Evolutionary conservation across 2,113 vertebrate species (phyloP).

Genomic region (Rhagologus leucostigma): DNA sequence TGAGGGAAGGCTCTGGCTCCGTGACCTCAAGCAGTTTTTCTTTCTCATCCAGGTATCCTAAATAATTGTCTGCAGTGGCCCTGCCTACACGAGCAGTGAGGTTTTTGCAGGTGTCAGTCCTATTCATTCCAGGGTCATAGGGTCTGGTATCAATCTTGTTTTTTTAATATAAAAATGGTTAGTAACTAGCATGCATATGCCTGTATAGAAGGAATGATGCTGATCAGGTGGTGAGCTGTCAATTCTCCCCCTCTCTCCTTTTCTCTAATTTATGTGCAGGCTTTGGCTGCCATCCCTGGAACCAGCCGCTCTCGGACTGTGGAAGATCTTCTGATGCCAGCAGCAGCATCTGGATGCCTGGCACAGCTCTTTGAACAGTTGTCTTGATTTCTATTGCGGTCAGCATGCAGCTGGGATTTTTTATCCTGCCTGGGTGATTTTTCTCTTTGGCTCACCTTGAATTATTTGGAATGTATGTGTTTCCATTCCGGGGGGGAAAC

Average conservation of each 20-base stretch:
- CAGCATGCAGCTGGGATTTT: constrained; percentile 15
- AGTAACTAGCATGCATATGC: background rate
- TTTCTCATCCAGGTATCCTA: background rate
- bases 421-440: constrained; percentile 1
- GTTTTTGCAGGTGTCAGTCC: background rate
- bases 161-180: background rate
- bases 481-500: background rate
- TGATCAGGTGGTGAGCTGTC: background rate
- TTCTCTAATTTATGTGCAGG: background rate
- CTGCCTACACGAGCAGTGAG: background rate
- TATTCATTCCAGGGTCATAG: background rate
- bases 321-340: background rate
- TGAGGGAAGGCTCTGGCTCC: background rate
- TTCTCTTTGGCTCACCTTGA: constrained; percentile 35
- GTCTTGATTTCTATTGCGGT: background rate
- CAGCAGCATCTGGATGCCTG: constrained; percentile 34
- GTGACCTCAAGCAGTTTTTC: background rate
- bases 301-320: background rate
- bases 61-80: background rate
- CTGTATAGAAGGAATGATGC: background rate
- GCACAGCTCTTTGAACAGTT: background rate
- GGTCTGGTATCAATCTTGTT: background rate
- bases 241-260: background rate
- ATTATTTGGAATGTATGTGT: constrained; percentile 26
- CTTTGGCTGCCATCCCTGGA: constrained; percentile 12